Evolutionary conservation across 1,140 invertebrate genomes (phyloP).

Genomic region (Drosophila quadrilineata): DNA sequence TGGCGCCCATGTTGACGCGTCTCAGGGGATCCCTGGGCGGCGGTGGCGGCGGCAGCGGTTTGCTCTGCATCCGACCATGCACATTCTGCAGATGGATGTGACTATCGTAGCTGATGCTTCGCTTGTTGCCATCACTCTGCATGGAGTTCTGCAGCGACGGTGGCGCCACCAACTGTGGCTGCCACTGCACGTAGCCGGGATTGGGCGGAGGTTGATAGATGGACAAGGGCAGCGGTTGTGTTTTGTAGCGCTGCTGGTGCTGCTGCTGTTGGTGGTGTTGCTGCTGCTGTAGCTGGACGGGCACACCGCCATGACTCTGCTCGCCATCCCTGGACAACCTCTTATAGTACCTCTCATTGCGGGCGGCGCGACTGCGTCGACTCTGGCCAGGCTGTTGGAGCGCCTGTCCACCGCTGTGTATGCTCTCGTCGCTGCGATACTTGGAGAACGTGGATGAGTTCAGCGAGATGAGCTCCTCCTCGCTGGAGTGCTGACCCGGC

Average conservation of each 20-base stretch:
- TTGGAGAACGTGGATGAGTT: conserved; percentile 85
- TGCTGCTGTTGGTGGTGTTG: conserved; percentile 33
- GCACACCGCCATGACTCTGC: conserved; percentile 83
- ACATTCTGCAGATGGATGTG: conserved; percentile 69
- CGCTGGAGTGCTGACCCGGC: conserved; percentile 85
- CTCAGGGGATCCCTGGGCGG: conserved; percentile 87
- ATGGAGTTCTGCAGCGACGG: conserved; percentile 60
- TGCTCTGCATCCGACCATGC: conserved; percentile 56
- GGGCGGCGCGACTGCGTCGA: conserved; percentile 84
- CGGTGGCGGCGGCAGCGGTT: conserved; percentile 84
- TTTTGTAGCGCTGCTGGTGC: conserved; percentile 66
- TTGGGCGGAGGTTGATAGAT: conserved; percentile 55
- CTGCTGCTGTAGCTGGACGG: conserved; percentile 9
- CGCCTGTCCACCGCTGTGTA: conserved; percentile 84
- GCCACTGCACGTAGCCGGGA: conserved; percentile 64
- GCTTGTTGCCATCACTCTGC: conserved; percentile 62
- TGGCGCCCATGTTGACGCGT: conserved; percentile 72
- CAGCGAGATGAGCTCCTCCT: conserved; percentile 86
- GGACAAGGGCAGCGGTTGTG: conserved; percentile 70
- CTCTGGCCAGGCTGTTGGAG: conserved; percentile 69
- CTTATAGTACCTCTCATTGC: conserved; percentile 90
- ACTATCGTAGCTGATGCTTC: conserved; percentile 80
- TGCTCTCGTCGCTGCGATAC: conserved; percentile 86
- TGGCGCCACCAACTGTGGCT: conserved; percentile 48
- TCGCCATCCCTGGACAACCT: conserved; percentile 86